A percentile compares a stretch with the other conserved stretches of the same genome.
These are phyloP conservation scores for Drosophila hawaiiensis DNA, from an alignment of 2,888 invertebrate species.

Conservation along the genomic window DNA sequence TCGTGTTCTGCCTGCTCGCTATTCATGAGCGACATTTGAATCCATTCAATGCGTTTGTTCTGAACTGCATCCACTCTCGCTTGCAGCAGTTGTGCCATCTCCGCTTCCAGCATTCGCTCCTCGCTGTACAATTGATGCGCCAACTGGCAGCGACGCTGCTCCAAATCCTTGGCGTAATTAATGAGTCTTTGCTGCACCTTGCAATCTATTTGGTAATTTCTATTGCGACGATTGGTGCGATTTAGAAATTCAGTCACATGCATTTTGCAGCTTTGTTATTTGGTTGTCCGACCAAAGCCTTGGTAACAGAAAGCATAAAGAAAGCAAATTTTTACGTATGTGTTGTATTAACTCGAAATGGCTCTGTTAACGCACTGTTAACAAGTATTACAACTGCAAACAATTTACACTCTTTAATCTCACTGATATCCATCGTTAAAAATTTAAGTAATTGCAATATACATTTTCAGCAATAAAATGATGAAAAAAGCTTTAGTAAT, in stretches of 20 bases:
- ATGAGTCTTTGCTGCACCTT: conserved; percentile 44
- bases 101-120: conserved; percentile 24
- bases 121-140: conserved; percentile 36
- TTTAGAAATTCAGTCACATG: conserved; percentile 53
- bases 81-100: conserved; percentile 35
- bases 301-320: conserved; percentile 29
- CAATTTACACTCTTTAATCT: background rate
- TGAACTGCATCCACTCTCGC: conserved; percentile 39
- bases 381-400: background rate
- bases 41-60: conserved; percentile 59
- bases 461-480: background rate
- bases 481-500: background rate
- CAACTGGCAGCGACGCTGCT: conserved; percentile 53
- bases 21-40: conserved; percentile 54
- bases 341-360: background rate
- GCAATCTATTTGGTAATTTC: conserved; percentile 47
- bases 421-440: background rate
- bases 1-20: conserved; percentile 43
- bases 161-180: conserved; percentile 49
- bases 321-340: background rate
- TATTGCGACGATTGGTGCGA: conserved; percentile 63
- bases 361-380: conserved; percentile 2
- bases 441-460: background rate
- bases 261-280: conserved; percentile 46
- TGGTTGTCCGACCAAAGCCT: conserved; percentile 17